Conservation (phyloP, 2,888 invertebrate species). For the Sinopyrophorus schimmeli region DNA sequence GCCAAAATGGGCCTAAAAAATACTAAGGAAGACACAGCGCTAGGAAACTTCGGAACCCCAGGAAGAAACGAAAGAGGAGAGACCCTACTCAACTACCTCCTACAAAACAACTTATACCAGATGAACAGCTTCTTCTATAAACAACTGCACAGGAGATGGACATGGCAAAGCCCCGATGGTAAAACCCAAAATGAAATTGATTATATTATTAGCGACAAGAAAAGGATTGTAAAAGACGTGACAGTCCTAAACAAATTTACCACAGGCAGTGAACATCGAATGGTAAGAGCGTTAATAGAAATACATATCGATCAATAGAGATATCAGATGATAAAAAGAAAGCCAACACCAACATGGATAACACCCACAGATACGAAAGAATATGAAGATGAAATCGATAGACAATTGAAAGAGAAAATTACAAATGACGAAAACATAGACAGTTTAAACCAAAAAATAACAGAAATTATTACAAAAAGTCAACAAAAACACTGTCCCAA, state of each 20-base stretch:
- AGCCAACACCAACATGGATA: conserved; percentile 3
- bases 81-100: too few species aligned
- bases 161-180: too few species aligned
- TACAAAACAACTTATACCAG: too few species aligned
- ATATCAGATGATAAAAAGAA: conserved; percentile 2
- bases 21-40: not conserved
- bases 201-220: conserved; percentile 1
- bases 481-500: too few species aligned
- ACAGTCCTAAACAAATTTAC: conserved; percentile 1
- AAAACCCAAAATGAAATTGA: conserved; percentile 2
- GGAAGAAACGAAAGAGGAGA: conserved; percentile 1
- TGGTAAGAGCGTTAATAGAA: conserved; percentile 1
- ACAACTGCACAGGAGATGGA: too few species aligned
- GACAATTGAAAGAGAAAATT: conserved; percentile 1
- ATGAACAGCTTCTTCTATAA: too few species aligned
- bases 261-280: conserved; percentile 1
- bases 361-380: conserved; percentile 1
- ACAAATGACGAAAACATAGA: not conserved
- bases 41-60: conserved; percentile 4
- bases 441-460: too few species aligned
- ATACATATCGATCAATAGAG: conserved; percentile 1
- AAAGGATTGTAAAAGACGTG: conserved; percentile 3
- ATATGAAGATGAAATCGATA: conserved; percentile 1
- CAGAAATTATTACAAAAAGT: too few species aligned
- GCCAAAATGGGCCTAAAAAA: conserved; percentile 3